A percentile compares a stretch with the other conserved stretches of the same genome.
These are phyloP conservation scores for Poeciliopsis infans DNA, from an alignment of 2,797 vertebrate genomes.

Conservation along the genomic window DNA sequence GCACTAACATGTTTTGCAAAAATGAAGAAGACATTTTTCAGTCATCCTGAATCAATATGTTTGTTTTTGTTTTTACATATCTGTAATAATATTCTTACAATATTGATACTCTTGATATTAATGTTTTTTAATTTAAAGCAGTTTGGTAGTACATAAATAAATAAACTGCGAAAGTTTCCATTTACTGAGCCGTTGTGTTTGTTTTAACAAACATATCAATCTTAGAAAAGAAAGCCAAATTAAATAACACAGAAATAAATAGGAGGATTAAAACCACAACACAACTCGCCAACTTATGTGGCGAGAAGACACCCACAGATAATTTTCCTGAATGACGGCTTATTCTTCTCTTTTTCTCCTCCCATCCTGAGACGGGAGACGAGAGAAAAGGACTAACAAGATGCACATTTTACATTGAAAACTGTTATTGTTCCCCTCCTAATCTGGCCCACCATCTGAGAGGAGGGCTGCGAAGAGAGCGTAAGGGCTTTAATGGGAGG, in stretches of 20 bases:
- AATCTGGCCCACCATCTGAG: conserved; percentile 99
- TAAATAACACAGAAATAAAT: conserved; percentile 40
- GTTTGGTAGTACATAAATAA: background rate
- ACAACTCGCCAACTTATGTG: conserved; percentile 61
- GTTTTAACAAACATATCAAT: conserved; percentile 6
- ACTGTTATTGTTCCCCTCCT: conserved; percentile 94
- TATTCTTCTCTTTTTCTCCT: conserved; percentile 80
- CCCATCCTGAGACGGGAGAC: conserved; percentile 81
- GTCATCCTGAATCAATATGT: background rate
- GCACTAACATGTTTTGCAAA: background rate
- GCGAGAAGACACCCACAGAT: conserved; percentile 79
- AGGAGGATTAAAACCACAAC: conserved; percentile 58
- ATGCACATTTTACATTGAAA: conserved; percentile 98
- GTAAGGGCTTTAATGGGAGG: conserved; percentile 88
- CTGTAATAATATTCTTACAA: background rate
- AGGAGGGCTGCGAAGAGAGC: conserved; percentile 81
- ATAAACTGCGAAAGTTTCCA: background rate
- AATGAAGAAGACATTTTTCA: background rate
- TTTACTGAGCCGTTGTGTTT: conserved; percentile 4
- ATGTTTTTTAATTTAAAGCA: background rate
- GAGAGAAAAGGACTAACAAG: conserved; percentile 86
- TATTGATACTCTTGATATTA: background rate
- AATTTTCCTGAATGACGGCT: conserved; percentile 76
- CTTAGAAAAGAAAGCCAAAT: conserved; percentile 26
- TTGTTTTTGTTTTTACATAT: background rate